These are phyloP conservation scores for Chinchilla lanigera DNA, from an alignment of 2,113 vertebrate species.

Conservation along the genomic window DNA sequence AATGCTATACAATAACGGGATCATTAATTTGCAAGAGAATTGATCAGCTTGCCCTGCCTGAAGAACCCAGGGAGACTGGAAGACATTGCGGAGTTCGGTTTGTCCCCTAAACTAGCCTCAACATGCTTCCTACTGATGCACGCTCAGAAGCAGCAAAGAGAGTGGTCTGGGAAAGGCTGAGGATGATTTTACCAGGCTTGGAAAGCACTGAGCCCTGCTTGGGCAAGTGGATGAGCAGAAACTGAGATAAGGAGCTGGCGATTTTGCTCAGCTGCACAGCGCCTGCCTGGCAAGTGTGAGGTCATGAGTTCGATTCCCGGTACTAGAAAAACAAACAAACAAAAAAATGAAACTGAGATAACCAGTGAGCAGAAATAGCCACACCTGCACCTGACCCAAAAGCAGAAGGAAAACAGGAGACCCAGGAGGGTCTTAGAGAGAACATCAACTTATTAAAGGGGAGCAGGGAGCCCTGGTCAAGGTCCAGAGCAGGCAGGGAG, in stretches of 20 bases:
- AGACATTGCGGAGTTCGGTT: neutral
- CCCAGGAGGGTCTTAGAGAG: neutral
- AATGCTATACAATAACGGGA: neutral
- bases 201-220: neutral
- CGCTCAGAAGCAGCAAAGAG: neutral
- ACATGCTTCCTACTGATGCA: neutral
- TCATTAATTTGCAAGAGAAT: neutral
- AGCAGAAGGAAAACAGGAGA: neutral
- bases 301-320: too few relatives aligned
- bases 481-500: neutral
- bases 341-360: neutral
- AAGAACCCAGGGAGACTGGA: neutral
- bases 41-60: neutral
- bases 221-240: neutral
- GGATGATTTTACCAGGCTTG: neutral
- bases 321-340: too few relatives aligned
- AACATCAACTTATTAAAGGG: neutral
- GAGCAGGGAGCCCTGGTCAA: neutral
- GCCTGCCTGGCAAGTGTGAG: too few relatives aligned
- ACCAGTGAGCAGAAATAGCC: neutral
- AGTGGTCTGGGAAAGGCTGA: neutral
- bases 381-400: neutral
- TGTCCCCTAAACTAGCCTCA: neutral
- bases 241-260: neutral
- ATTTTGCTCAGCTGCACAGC: too few relatives aligned